These are phyloP conservation scores for Apodemia hepburni DNA, from an alignment of 2,888 invertebrate genomes.

Conservation along the genomic window DNA sequence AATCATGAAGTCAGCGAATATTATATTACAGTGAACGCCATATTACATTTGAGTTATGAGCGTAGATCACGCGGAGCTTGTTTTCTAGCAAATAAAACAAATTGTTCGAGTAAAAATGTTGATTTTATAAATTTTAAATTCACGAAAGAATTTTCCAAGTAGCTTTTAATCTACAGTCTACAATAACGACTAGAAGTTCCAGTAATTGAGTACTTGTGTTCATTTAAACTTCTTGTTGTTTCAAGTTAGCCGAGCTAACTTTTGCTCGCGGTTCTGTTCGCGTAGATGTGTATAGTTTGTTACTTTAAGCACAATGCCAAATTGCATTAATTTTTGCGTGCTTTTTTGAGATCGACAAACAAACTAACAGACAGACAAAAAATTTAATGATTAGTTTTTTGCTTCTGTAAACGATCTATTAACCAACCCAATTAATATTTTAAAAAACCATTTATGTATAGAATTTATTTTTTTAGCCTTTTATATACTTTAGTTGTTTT, in stretches of 20 bases:
- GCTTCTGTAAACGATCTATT: too few species aligned
- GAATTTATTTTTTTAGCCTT: too few species aligned
- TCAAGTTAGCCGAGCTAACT: background rate
- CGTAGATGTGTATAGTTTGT: too few species aligned
- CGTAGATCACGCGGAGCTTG: background rate
- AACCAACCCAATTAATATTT: too few species aligned
- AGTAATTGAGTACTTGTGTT: background rate
- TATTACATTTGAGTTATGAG: conserved; percentile 2
- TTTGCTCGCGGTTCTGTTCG: too few species aligned
- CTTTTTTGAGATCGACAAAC: too few species aligned
- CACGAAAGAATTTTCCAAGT: background rate
- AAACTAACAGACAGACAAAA: too few species aligned
- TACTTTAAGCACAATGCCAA: too few species aligned
- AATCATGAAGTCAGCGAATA: conserved; percentile 17
- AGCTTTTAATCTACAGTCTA: background rate
- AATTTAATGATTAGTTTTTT: too few species aligned
- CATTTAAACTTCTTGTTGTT: background rate
- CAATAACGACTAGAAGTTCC: background rate
- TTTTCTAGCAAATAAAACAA: conserved; percentile 1
- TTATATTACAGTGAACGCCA: conserved; percentile 6
- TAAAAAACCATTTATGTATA: too few species aligned
- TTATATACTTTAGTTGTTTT: too few species aligned
- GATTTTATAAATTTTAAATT: background rate
- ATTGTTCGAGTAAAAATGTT: background rate
- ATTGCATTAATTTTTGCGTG: too few species aligned